These are phyloP conservation scores for Scomber colias DNA, from an alignment of 2,113 vertebrate species.

Conservation along the genomic window DNA sequence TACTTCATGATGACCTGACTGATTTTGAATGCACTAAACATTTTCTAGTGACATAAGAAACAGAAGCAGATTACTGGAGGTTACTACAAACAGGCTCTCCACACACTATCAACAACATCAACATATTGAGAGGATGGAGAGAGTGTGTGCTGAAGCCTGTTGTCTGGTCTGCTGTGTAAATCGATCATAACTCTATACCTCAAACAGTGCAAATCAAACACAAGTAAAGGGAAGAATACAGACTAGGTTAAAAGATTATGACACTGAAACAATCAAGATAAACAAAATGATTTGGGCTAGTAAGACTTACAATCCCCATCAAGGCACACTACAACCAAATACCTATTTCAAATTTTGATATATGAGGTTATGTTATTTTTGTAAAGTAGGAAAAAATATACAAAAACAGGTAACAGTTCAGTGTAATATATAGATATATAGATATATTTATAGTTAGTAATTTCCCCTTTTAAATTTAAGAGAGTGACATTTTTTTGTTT, in stretches of 20 bases:
- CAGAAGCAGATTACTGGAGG: conserved; percentile 13
- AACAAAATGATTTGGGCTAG: not conserved
- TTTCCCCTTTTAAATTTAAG: too few species aligned
- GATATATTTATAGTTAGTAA: too few species aligned
- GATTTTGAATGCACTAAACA: conserved; percentile 27
- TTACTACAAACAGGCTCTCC: conserved; percentile 27
- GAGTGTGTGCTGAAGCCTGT: too few species aligned
- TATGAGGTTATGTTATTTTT: too few species aligned
- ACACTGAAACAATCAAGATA: conserved; percentile 2
- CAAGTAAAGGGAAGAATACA: not conserved
- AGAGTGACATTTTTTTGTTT: too few species aligned
- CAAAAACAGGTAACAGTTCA: too few species aligned
- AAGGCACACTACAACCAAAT: not conserved
- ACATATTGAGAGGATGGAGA: conserved; percentile 6
- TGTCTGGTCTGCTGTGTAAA: too few species aligned
- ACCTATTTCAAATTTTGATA: too few species aligned
- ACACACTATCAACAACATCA: conserved; percentile 4
- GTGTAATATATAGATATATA: too few species aligned
- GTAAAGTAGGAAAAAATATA: too few species aligned
- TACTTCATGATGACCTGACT: conserved; percentile 19
- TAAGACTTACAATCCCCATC: not conserved
- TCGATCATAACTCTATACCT: conserved; percentile 12
- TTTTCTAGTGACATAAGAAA: conserved; percentile 20
- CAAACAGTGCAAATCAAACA: conserved; percentile 28
- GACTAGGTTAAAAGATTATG: not conserved